Base-by-base conservation (phyloP, 1,140 invertebrate genomes). In the Drosophila dunni region DNA sequence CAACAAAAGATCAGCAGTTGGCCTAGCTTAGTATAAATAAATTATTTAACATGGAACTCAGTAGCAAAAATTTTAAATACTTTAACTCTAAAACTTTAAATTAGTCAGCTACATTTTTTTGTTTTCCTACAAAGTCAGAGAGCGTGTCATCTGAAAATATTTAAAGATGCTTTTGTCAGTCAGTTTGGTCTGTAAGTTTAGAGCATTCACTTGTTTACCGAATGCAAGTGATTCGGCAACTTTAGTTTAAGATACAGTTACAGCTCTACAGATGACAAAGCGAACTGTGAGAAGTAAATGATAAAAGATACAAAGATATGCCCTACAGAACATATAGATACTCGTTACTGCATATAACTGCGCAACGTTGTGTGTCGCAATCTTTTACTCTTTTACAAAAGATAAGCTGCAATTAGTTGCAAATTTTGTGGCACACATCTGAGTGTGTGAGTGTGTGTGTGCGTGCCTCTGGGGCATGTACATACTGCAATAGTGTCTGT, bases 321-420 rank as follows among this genome's bases (percentile, higher is more conserved):
- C 24, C 24, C 24, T 58, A 33, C 2, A 29, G 17, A 10, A n/a
- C 3, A 3, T 29, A 17, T 33, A 51, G 46, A 60, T 11, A 60
- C 11, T 51, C 50, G 1, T 13, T 51, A 29, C 24, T 33, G 3
- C 34, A 34, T 36, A n/a, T 36, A 36, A 15, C 15, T 46, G 6
- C n/a, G 44, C 15, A 15, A 6, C 7, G 34, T 44, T 33, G 15
- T 15, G 44, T 66, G 53, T 51, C 44, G 64, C 56, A 61, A 68
- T 73, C 70, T 36, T 61, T 68, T 68, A 11, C 70, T 38, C 38
- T 40, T 45, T 69, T 45, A 4, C 58, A 40, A 56, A 60, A 79
- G 71, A 86, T 72, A 75, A 86, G 69, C 75, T 70, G 65, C 80
- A 88, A 88, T 86, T 86, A 88, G 83, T 76, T 63, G 73, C 83